phyloP scores from a whole-genome alignment of 2,113 vertebrate genomes.

The mouse (Mus musculus) region GRCm39 chr11:13549001-13549500 shows the following conservation, averaged over 20 bases:
- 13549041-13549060: background rate
- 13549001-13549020: background rate
- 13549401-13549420: no score
- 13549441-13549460: no score
- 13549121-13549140: background rate
- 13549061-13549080: background rate
- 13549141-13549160: background rate
- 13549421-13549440: no score
- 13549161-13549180: background rate
- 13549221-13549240: background rate
- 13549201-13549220: background rate
- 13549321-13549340: background rate
- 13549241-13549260: background rate
- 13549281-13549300: background rate
- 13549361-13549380: background rate
- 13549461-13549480: no score
- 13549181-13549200: constrained; percentile 6
- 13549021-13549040: background rate
- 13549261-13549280: background rate
- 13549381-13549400: background rate
- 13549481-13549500: no score
- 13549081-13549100: background rate
- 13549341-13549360: no score
- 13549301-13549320: background rate
- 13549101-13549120: background rate